These are phyloP conservation scores for Capitulum mitella DNA, from an alignment of 2,888 invertebrate genomes.

Conservation along the genomic window DNA sequence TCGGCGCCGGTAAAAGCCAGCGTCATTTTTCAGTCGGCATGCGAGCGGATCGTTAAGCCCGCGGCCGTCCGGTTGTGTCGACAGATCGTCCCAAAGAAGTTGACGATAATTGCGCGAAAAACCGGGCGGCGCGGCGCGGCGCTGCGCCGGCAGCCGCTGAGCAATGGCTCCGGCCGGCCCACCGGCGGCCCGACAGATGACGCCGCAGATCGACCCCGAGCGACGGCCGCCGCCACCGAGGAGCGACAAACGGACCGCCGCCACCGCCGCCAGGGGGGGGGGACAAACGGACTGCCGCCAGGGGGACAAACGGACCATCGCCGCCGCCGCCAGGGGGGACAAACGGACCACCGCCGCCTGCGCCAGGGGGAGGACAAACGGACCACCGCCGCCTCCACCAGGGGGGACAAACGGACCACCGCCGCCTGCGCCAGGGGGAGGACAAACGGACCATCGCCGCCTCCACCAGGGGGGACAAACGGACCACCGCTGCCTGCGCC, in stretches of 20 bases:
- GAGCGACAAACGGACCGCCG: background rate
- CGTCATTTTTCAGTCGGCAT: background rate
- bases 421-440: too few relatives aligned
- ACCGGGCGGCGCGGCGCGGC: background rate
- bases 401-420: too few relatives aligned
- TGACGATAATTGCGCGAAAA: conserved; percentile 10
- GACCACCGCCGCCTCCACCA: too few relatives aligned
- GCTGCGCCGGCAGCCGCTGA: background rate
- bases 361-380: too few relatives aligned
- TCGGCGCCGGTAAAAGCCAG: background rate
- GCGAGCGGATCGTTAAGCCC: background rate
- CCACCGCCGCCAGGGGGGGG: too few relatives aligned
- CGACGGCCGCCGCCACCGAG: background rate
- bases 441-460: too few relatives aligned
- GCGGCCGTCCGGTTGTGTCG: background rate
- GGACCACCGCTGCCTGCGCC: too few relatives aligned
- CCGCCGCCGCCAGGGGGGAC: too few relatives aligned
- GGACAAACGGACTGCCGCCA: too few relatives aligned
- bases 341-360: too few relatives aligned
- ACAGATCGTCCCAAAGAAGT: background rate
- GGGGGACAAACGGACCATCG: too few relatives aligned
- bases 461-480: too few relatives aligned
- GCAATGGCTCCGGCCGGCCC: background rate
- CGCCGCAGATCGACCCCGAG: background rate
- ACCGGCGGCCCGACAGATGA: background rate